phyloP scores from a whole-genome alignment of 2,113 vertebrate genomes.

The Sinocyclocheilus anshuiensis region DNA sequence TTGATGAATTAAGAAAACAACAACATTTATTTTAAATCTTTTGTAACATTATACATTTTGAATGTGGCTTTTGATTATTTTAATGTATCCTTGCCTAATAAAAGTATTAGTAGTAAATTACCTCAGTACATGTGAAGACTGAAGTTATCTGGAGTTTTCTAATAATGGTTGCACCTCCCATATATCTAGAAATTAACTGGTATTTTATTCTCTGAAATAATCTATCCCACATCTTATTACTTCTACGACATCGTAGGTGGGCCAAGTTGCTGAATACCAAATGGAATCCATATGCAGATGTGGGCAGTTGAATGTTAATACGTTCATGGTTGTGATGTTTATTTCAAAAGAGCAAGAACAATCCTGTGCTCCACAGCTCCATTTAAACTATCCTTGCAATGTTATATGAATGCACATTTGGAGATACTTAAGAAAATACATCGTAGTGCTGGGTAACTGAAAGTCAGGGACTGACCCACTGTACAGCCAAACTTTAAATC shows the following conservation, averaged over 20 bases:
- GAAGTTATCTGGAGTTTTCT: no score
- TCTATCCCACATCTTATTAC: not conserved
- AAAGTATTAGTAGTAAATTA: no score
- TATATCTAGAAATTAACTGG: not conserved
- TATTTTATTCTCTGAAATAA: not conserved
- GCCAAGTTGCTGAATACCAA: not conserved
- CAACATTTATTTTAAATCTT: no score
- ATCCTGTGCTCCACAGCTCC: no score
- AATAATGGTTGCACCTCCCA: not conserved
- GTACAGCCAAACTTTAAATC: conserved; percentile 36
- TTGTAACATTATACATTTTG: no score
- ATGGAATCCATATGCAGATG: not conserved
- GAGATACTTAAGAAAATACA: not conserved
- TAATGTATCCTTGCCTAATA: no score
- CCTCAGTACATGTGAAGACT: no score
- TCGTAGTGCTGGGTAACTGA: not conserved
- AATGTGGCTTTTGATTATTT: no score
- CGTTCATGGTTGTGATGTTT: not conserved
- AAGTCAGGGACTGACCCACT: not conserved
- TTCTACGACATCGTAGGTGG: not conserved
- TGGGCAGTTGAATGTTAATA: not conserved
- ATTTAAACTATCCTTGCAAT: no score
- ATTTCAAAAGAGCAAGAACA: no score
- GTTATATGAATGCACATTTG: no score
- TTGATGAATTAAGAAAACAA: no score